Base-by-base conservation (phyloP, 2,888 invertebrate genomes). In the Epinotia brunnichana region DNA sequence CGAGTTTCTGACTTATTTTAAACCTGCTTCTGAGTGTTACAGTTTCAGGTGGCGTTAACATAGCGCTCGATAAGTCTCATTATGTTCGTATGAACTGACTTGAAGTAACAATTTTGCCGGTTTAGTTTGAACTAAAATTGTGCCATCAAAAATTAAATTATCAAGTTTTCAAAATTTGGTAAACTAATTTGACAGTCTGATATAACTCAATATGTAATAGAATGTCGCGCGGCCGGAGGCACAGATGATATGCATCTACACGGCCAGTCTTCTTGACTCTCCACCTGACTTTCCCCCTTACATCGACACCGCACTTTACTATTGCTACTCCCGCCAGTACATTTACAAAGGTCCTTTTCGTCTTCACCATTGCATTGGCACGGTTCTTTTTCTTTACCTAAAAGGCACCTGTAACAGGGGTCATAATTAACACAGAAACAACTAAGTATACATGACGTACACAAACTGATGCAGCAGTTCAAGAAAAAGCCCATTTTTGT, bases 401-500 rank as follows among this genome's bases (percentile, higher is more conserved):
- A 2, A 56, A 59, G n/a, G 9, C 10, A 17, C 1, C 35, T 17
- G 17, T n/a, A 59, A 35, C 35, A 59, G 3, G 59, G 59, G 10
- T 59, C 59, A 17, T 59, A 59, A 35, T 17, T n/a, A 5, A 59
- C 29, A 59, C 35, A 35, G 17, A 59, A 15, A 39, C 59, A 59
- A n/a, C 35, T 11, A 11, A 59, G 35, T 39, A 59, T 7, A 35
- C 59, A 59, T 2, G 35, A 59, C 2, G 17, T 7, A 17, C 59
- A 19, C 10, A 59, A 7, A 35, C 59, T 35, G 11, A 35, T n/a
- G n/a, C 35, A 17, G 29, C 29, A 35, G 3, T 59, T 11, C 2
- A 59, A 11, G 11, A 59, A 35, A 35, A 59, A 59, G n/a, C 59
- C 35, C 59, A 59, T 59, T 17, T 10, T 59, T n/a, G n/a, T n/a